Percentiles rank a stretch among this genome's conserved stretches.
Evolutionary conservation across 2,888 invertebrate genomes (phyloP).

Genomic region (Sussaba pulchella): DNA sequence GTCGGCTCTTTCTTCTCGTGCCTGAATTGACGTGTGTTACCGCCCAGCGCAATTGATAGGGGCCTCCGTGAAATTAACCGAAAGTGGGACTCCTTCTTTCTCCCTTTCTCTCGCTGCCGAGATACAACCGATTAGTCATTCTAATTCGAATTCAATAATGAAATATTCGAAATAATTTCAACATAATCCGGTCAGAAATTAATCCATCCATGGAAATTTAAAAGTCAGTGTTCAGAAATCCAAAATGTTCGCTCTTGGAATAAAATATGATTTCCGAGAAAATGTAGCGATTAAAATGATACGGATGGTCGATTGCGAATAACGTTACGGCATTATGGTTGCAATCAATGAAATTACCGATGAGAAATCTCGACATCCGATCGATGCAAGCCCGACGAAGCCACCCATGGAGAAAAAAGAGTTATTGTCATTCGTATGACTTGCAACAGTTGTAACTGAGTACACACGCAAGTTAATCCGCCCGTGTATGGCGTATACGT

Average conservation of each 20-base stretch:
- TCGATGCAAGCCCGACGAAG: neutral
- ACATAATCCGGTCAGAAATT: neutral
- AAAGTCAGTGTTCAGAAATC: neutral
- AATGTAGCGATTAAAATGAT: neutral
- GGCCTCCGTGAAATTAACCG: conserved; percentile 50
- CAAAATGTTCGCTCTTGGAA: neutral
- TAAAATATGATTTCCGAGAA: neutral
- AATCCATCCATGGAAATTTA: neutral
- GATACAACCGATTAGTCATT: conserved; percentile 47
- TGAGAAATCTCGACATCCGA: neutral
- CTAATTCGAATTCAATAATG: conserved; percentile 43
- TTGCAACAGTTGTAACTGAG: conserved; percentile 5
- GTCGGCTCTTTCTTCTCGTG: conserved; percentile 29
- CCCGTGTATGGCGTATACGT: conserved; percentile 33
- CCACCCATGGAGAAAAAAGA: conserved; percentile 5
- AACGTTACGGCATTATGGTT: neutral
- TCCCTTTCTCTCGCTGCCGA: conserved; percentile 23
- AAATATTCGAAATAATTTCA: neutral
- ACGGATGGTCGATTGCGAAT: neutral
- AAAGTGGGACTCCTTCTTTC: conserved; percentile 14
- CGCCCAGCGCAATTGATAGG: conserved; percentile 62
- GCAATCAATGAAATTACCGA: neutral
- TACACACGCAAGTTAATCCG: conserved; percentile 7
- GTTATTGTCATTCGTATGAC: conserved; percentile 5
- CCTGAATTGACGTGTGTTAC: conserved; percentile 55